These are phyloP conservation scores for Anguilla anguilla DNA, from an alignment of 2,797 vertebrate species.

Conservation along the genomic window DNA sequence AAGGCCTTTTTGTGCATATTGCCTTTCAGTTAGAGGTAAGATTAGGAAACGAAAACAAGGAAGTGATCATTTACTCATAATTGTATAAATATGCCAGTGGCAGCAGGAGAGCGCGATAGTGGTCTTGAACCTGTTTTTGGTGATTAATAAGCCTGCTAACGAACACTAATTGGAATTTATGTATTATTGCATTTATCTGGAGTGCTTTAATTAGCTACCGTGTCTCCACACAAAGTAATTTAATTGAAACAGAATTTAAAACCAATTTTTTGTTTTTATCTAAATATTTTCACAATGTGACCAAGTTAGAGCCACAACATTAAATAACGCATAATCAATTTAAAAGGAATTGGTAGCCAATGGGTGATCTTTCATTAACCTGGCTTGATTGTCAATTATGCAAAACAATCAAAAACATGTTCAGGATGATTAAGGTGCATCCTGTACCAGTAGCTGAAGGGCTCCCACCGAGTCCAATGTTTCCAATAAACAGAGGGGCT, in stretches of 20 bases:
- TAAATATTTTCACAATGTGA: background rate
- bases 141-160: background rate
- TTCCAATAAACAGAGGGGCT: background rate
- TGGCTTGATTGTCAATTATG: background rate
- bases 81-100: background rate
- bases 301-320: background rate
- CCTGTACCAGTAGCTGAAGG: background rate
- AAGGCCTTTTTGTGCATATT: background rate
- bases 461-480: background rate
- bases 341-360: background rate
- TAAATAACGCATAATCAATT: background rate
- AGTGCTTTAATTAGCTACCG: background rate
- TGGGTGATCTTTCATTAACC: background rate
- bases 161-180: background rate
- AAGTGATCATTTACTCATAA: background rate
- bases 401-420: background rate
- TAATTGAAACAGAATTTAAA: background rate
- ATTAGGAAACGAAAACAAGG: background rate
- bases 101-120: background rate
- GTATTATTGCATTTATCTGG: background rate
- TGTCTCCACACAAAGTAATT: background rate
- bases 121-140: background rate
- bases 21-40: background rate
- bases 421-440: background rate
- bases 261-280: background rate